Conservation (phyloP, 2,888 invertebrate species). For the Autographa gamma region DNA sequence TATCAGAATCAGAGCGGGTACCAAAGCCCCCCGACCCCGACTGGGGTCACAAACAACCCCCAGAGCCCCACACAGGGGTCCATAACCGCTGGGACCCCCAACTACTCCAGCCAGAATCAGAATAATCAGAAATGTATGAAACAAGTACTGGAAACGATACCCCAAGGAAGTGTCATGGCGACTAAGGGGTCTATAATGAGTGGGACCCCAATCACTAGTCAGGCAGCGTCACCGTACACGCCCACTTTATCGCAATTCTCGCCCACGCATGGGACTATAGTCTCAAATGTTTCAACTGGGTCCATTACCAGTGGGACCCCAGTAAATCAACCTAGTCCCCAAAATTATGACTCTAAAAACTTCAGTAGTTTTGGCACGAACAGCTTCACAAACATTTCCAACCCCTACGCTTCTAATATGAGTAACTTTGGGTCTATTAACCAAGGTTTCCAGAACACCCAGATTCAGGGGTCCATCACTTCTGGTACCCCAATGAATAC, state of each 20-base stretch:
- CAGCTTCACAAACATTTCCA: slow-evolving; percentile 22
- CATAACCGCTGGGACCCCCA: slow-evolving; percentile 68
- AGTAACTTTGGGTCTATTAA: slow-evolving; percentile 58
- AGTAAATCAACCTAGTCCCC: slow-evolving; percentile 60
- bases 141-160: slow-evolving; percentile 79
- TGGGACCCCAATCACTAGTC: slow-evolving; percentile 54
- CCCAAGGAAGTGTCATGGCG: slow-evolving; percentile 78
- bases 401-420: slow-evolving; percentile 9
- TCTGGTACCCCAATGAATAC: slow-evolving; percentile 35
- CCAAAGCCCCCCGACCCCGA: slow-evolving; percentile 68
- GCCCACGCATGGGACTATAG: slow-evolving; percentile 56
- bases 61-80: slow-evolving; percentile 68
- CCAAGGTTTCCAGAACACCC: slow-evolving; percentile 32
- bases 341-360: slow-evolving; percentile 47
- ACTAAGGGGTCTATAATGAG: slow-evolving; percentile 66
- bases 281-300: slow-evolving; percentile 54
- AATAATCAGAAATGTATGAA: slow-evolving; percentile 71
- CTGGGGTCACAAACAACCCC: slow-evolving; percentile 56
- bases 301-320: slow-evolving; percentile 64
- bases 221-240: slow-evolving; percentile 58
- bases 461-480: slow-evolving; percentile 31
- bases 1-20: slow-evolving; percentile 70
- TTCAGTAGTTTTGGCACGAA: slow-evolving; percentile 47
- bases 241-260: slow-evolving; percentile 57
- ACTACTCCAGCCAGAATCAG: slow-evolving; percentile 63